Base-by-base conservation (phyloP, 2,797 vertebrate genomes). In the Oryzias sinensis region DNA sequence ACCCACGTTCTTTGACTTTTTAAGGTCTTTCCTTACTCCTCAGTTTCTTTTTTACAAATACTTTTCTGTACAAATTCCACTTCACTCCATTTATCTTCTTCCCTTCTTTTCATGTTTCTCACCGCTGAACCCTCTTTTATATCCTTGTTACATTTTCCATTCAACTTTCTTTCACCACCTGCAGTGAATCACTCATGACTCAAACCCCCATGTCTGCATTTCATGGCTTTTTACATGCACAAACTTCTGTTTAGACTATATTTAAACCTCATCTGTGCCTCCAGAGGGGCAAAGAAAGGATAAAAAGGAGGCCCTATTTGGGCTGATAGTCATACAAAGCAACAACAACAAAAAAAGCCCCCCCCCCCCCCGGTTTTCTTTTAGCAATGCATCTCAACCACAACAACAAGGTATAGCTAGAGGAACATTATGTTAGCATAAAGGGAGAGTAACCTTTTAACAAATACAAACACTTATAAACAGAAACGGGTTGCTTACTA, bases 271-370 rank as follows among this genome's bases (percentile, higher is more conserved):
- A 49, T 87, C 82, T 87, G 81, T 29, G 54, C 76, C 83, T 82
- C 79, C 72, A 68, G 68, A 64, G 71, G 83, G 63, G 49, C 56
- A 62, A 71, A 62, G 51, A 49, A 59, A 80, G 78, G 83, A 81
- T 83, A 72, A 85, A 22, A 91, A 89, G 83, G 91, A 87, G 89
- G 88, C 65, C 89, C 88, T 72, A 78, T 77, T 63, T 74, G 65
- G 74, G 79, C 87, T 62, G 59, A 74, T 79, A 57, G 56, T 78
- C 65, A 74, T 76, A 74, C 57, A 55, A 80, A 80, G 84, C 76
- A 69, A 75, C 20, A 22, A 22, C 20, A 22, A 22, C 20, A 22
- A 22, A 54, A 59, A 62, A 62, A 58, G 75, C 49, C 51, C 50
- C 13, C 47, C 59, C 49, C 51, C 50, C 13, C 47, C 59, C 33